phyloP scores from a whole-genome alignment of 2,797 vertebrate genomes.

The Xenopus petersii region DNA sequence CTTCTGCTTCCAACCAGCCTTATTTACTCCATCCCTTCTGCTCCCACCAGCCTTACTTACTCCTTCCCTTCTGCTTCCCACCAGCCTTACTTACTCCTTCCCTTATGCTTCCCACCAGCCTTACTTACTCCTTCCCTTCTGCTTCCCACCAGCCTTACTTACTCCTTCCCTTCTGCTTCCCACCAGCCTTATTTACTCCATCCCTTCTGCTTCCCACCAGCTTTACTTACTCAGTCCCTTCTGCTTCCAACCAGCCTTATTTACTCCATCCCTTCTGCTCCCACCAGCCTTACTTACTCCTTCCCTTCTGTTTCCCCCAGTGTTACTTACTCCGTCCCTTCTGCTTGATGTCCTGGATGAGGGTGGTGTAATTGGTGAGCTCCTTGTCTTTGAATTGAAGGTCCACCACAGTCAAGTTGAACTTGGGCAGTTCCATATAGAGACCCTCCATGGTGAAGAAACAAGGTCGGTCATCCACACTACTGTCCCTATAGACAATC shows the following conservation, averaged over 20 bases:
- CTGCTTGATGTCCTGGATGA: conserved; percentile 67
- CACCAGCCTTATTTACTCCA: too few relatives aligned
- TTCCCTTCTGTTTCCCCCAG: conserved; percentile 20
- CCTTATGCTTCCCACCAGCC: too few relatives aligned
- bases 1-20: too few relatives aligned
- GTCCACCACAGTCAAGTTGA: conserved; percentile 70
- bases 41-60: too few relatives aligned
- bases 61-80: conserved; percentile 28
- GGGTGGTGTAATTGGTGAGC: conserved; percentile 67
- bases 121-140: too few relatives aligned
- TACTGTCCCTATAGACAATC: conserved; percentile 78
- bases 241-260: conserved; percentile 39
- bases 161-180: too few relatives aligned
- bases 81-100: too few relatives aligned
- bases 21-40: conserved; percentile 77
- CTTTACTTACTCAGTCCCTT: too few relatives aligned
- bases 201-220: too few relatives aligned
- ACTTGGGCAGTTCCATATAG: conserved; percentile 64
- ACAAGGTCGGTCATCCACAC: conserved; percentile 73
- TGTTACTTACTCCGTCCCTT: too few relatives aligned
- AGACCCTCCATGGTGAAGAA: conserved; percentile 86
- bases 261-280: conserved; percentile 76
- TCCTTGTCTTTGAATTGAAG: conserved; percentile 69
- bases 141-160: too few relatives aligned
- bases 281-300: too few relatives aligned